These are phyloP conservation scores for Scaptomyza caliginosa DNA, from an alignment of 2,888 invertebrate genomes.

Conservation along the genomic window DNA sequence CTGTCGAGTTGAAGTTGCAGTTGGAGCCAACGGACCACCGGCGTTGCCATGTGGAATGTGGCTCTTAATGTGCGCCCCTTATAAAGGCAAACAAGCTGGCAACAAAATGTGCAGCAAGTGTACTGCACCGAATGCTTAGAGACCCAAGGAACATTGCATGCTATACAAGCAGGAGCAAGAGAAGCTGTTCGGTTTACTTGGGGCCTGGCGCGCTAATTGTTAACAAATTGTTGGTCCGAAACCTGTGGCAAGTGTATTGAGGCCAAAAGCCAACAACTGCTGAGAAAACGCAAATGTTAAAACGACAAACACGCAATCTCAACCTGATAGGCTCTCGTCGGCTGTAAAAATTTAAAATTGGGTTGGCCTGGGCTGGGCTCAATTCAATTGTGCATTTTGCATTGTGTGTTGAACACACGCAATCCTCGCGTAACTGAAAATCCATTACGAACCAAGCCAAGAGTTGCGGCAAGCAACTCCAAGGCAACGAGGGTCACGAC, in stretches of 20 bases:
- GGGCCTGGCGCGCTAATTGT: conserved; percentile 65
- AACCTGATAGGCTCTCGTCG: neutral
- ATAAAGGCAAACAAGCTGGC: conserved; percentile 33
- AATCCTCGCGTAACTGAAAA: conserved; percentile 70
- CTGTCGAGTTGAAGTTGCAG: neutral
- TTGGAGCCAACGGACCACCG: conserved; percentile 36
- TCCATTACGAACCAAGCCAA: conserved; percentile 44
- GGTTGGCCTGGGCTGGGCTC: neutral
- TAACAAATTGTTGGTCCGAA: conserved; percentile 69
- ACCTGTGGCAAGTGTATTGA: conserved; percentile 26
- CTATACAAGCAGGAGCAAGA: conserved; percentile 2
- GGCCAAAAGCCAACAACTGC: conserved; percentile 10
- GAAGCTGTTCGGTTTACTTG: neutral
- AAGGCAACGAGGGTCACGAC: conserved; percentile 41
- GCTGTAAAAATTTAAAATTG: neutral
- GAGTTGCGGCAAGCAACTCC: too few relatives aligned
- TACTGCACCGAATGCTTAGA: conserved; percentile 47
- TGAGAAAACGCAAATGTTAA: conserved; percentile 14
- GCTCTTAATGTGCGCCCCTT: conserved; percentile 60
- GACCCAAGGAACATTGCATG: conserved; percentile 38
- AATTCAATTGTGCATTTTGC: conserved; percentile 2
- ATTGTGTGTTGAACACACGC: conserved; percentile 47
- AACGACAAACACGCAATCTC: conserved; percentile 36
- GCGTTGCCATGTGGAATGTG: conserved; percentile 36
- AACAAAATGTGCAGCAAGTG: conserved; percentile 39